A percentile compares a stretch with the other conserved stretches of the same genome.
Conservation (phyloP, 1,140 invertebrate species). For the Sycobia sp. region DNA sequence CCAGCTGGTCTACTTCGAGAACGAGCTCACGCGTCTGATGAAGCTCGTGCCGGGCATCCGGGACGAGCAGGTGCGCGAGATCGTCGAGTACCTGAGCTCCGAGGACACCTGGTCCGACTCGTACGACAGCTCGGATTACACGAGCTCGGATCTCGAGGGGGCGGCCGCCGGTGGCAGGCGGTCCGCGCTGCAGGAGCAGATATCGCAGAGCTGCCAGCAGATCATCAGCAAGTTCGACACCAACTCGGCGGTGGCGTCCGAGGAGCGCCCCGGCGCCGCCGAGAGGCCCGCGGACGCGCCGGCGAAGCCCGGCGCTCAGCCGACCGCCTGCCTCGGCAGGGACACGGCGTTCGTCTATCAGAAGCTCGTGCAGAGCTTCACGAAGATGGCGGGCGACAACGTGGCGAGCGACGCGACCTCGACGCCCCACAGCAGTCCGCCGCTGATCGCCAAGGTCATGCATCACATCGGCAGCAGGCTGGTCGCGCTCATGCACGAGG, state of each 20-base stretch:
- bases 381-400: slow-evolving; percentile 68
- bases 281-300: slow-evolving; percentile 55
- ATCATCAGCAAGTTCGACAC: slow-evolving; percentile 85
- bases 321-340: slow-evolving; percentile 62
- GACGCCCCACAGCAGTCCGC: slow-evolving; percentile 76
- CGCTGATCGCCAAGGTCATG: slow-evolving; percentile 89
- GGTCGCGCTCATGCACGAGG: slow-evolving; percentile 90
- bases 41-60: slow-evolving; percentile 88
- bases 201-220: slow-evolving; percentile 84
- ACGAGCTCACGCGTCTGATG: slow-evolving; percentile 86
- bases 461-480: slow-evolving; percentile 88
- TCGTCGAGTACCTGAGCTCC: slow-evolving; percentile 88
- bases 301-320: slow-evolving; percentile 1
- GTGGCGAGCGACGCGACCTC: slow-evolving; percentile 44
- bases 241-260: slow-evolving; percentile 46
- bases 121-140: slow-evolving; percentile 88
- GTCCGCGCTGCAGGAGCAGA: slow-evolving; percentile 80
- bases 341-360: slow-evolving; percentile 85
- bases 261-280: slow-evolving; percentile 39
- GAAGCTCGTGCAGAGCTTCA: slow-evolving; percentile 79
- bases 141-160: slow-evolving; percentile 84
- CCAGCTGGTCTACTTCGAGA: slow-evolving; percentile 85
- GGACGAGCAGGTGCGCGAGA: slow-evolving; percentile 87
- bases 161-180: slow-evolving; percentile 68
- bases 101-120: slow-evolving; percentile 93